Evolutionary conservation across 2,113 vertebrate species (phyloP), one percentile per base, ranked within the genome.

Genomic region (Halcyon senegalensis): DNA sequence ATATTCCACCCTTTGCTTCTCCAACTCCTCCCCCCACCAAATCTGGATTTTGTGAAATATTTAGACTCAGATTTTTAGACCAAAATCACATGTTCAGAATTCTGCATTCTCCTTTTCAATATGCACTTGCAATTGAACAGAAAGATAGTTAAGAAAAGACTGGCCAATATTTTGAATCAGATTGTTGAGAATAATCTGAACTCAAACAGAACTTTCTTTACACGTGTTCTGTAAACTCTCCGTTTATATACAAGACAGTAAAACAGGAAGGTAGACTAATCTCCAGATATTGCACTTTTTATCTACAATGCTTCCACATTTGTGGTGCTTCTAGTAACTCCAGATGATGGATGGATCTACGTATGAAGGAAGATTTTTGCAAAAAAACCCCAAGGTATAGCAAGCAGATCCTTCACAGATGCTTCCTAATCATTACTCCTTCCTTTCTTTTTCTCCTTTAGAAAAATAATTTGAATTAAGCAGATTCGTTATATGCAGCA

Each of bases 391-490:
- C 27, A 72, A 39, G 12, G 44, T 91, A 91, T 43, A 91, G 10
- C 55, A 96, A 91, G 10, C 51, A 96, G 85, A 97, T 84, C 44
- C 39, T 95, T 97, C 72, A 73, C 90, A 96, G 93, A 96, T 94
- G 84, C 74, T 85, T 96, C 76, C 93, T 19, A 96, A 48, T 53
- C 74, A 79, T 94, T 95, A 82, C 33, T 95, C 96, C 66, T 95
- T 93, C 73, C 41, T 60, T 66, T 79, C 44, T 53, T 89, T 96
- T 81, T 69, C 50, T 76, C 70, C 8, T 16, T 93, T 92, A 81
- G 62, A 70, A 97, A 95, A 96, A 94, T 89, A 95, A 94, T 93
- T 96, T 96, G 95, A 96, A 95, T 93, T 94, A 94, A 97, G 92
- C 89, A 97, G 93, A 97, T 97, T 97, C 11, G 2, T 97, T 97